Base-by-base conservation (phyloP, 2,113 vertebrate species). In the Reinhardtius hippoglossoides region DNA sequence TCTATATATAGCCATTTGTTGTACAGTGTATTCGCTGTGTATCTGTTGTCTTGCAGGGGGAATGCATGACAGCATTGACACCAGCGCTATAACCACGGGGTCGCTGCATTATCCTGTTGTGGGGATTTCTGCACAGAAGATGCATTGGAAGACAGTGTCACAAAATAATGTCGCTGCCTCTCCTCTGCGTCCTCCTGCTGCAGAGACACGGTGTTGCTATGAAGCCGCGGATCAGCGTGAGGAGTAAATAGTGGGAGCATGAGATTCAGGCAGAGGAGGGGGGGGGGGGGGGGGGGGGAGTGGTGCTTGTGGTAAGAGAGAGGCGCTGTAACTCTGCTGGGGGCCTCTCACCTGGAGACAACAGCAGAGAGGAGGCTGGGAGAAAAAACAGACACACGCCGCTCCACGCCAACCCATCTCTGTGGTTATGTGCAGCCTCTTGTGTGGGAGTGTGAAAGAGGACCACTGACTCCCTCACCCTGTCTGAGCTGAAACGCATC, bases 1-100 rank as follows among this genome's bases (percentile, higher is more conserved):
- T 91, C 92, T 92, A 92, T 91, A 92, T 92, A 85, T 93, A 93
- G 92, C 79, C 74, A 37, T 86, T 87, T 82, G 80, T 86, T 79
- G 78, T 80, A 62, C 71, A 70, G 76, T 50, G 80, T 80, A 74
- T 78, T 81, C 83, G 66, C 71, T 78, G 70, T 79, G 73, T 66
- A 75, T 84, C 74, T 78, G 76, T 81, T 35, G 73, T 74, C 60
- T 56, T 24, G 76, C 68, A 75, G 80, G 35, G 75, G 72, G 69
- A 60, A 80, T 68, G 57, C 54, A 63, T 15, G 67, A 48, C 40
- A 71, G 42, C 16, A 50, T 3, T 86, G 79, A 80, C 78, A 84
- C 68, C 78, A 81, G 73, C 15, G 10, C 12, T 64, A 40, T 54
- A 27, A 71, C 23, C 68, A 13, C 26, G 6, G 54, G 64, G 37